Conservation (phyloP, 2,113 vertebrate genomes). For the Neogobius melanostomus region DNA sequence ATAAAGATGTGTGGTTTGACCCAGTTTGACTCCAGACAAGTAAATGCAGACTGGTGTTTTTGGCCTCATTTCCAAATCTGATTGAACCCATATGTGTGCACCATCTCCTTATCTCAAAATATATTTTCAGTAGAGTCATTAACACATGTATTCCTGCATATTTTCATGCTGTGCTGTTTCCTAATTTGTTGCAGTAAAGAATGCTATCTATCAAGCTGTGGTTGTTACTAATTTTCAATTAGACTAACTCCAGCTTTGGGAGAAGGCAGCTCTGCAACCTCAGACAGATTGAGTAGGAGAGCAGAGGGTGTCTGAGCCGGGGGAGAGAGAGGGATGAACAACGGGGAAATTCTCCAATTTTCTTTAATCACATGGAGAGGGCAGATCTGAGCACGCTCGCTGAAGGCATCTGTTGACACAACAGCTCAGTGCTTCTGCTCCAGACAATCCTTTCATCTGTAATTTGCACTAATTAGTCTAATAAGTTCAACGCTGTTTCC, state of each 20-base stretch:
- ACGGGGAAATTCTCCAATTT: slow-evolving; percentile 31
- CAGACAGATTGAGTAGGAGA: background rate
- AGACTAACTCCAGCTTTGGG: slow-evolving; percentile 14
- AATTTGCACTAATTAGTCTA: slow-evolving; percentile 75
- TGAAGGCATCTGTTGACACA: slow-evolving; percentile 70
- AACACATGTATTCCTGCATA: background rate
- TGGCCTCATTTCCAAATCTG: no score
- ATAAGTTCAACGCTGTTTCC: slow-evolving; percentile 62
- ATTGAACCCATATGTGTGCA: no score
- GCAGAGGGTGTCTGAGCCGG: slow-evolving; percentile 4
- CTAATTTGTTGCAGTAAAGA: background rate
- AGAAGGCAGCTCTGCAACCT: slow-evolving; percentile 6
- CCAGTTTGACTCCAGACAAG: background rate
- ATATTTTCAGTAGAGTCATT: no score
- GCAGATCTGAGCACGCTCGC: slow-evolving; percentile 55
- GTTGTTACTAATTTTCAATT: background rate
- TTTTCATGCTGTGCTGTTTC: background rate
- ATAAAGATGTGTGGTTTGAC: background rate
- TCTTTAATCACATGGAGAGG: slow-evolving; percentile 60
- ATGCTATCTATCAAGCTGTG: no score
- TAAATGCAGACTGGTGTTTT: background rate
- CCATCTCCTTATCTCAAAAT: no score
- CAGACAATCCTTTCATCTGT: slow-evolving; percentile 67
- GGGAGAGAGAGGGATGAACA: slow-evolving; percentile 3
- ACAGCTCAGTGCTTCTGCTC: slow-evolving; percentile 50